A percentile compares a stretch with the other conserved stretches of the same genome.
These are phyloP conservation scores for Heteropelma amictum DNA, from an alignment of 2,888 invertebrate species.

Conservation along the genomic window DNA sequence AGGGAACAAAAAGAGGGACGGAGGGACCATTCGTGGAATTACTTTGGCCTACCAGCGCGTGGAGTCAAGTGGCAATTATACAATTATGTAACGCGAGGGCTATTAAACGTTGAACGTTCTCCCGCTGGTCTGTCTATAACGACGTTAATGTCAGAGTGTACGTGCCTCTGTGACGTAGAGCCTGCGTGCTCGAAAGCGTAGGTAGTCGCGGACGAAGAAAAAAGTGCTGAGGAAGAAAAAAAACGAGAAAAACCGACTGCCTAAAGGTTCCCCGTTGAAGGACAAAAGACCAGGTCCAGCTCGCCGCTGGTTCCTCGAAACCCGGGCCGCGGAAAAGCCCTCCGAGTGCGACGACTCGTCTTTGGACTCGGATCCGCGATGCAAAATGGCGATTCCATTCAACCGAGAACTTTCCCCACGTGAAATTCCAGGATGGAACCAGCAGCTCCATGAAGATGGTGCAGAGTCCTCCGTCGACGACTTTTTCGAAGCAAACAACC, in stretches of 20 bases:
- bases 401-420: no score
- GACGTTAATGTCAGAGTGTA: neutral
- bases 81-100: slow-evolving; percentile 65
- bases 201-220: slow-evolving; percentile 8
- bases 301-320: no score
- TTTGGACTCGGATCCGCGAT: no score
- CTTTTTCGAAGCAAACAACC: no score
- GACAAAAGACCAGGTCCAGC: no score
- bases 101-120: slow-evolving; percentile 61
- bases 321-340: no score
- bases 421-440: no score
- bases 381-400: no score
- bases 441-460: no score
- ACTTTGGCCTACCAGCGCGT: slow-evolving; percentile 49
- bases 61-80: slow-evolving; percentile 66
- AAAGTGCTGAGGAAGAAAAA: slow-evolving; percentile 14
- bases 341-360: no score
- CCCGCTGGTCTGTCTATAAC: neutral
- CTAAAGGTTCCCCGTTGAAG: slow-evolving; percentile 1
- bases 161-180: neutral
- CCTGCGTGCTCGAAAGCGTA: neutral
- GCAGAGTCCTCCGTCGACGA: no score
- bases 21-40: slow-evolving; percentile 61
- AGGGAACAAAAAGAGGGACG: neutral
- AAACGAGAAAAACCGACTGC: slow-evolving; percentile 1